Base-by-base conservation (phyloP, 23 tunicate species). In the Botrylloides violaceus region DNA sequence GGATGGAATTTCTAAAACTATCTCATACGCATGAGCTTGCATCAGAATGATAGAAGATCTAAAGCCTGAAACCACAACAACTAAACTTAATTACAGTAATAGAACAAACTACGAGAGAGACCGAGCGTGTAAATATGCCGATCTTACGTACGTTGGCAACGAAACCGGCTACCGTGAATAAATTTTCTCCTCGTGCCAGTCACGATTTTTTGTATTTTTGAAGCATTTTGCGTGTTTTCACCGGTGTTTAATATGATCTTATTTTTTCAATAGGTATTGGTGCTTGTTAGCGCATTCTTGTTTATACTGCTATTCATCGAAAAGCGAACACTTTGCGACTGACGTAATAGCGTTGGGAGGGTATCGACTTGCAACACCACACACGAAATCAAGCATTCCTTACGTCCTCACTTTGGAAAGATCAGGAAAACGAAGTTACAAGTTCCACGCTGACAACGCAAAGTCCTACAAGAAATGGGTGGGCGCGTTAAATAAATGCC, bases 311-410 rank as follows among this genome's bases (percentile, higher is more conserved):
- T 68, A 68, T 28, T 37, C 74, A 23, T 32, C 74, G 20, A 32
- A 53, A 0, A 68, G 37, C 21, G 36, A 39, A 2, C 56, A 68
- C 21, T 68, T 68, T 25, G 74, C 74, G n/a, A 43, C 36, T 23
- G 74, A 68, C 3, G 74, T 37, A 4, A 68, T 68, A 19, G 74
- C 74, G 37, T 43, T 68, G 27, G 56, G 74, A 15, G 74, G 74
- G 26, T 39, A 39, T 37, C 3, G 3, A 9, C 70, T 27, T 19
- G 4, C 70, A 7, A 3, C 36, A 29, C 70, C 70, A 4, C 20
- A 31, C 34, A 9, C 29, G 32, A 3, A 19, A 15, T 60, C 65
- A 1, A 28, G 18, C 65, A 23, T 26, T 23, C 30, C 23, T 60
- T 0, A 25, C 30, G 15, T 28, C 29, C 15, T 60, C 29, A 23